A percentile compares a stretch with the other conserved stretches of the same genome.
Conservation (phyloP, 2,888 invertebrate species). For the Parnassius glacialis region DNA sequence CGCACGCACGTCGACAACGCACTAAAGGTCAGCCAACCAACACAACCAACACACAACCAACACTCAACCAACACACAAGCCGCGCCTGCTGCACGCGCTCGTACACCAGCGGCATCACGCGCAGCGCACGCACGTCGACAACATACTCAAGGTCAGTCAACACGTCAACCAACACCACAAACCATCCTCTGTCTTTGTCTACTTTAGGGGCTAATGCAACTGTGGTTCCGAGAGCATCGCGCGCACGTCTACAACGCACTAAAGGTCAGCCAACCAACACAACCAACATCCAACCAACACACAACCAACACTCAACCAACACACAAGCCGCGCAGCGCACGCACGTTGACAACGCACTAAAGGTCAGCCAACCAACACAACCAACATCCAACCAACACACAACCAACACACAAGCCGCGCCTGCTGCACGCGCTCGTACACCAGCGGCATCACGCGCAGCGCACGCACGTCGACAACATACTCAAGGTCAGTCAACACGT, state of each 20-base stretch:
- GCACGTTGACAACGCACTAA: conserved; percentile 70
- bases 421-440: conserved; percentile 44
- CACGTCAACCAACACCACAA: too few species aligned
- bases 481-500: conserved; percentile 44
- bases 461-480: conserved; percentile 70
- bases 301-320: too few species aligned
- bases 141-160: conserved; percentile 64
- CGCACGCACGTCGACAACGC: conserved; percentile 38
- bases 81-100: conserved; percentile 46
- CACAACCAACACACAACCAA: too few species aligned
- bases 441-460: conserved; percentile 43
- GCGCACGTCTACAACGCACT: too few species aligned
- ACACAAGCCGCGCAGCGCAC: conserved; percentile 45
- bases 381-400: too few species aligned
- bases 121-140: conserved; percentile 50
- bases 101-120: conserved; percentile 46
- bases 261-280: too few species aligned
- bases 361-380: too few species aligned
- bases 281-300: too few species aligned
- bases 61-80: too few species aligned
- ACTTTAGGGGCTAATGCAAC: too few species aligned
- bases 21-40: conserved; percentile 39
- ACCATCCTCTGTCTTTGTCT: too few species aligned
- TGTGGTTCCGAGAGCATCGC: too few species aligned
- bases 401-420: conserved; percentile 29